phyloP scores from a whole-genome alignment of 2,797 vertebrate genomes.

The Falco naumanni region DNA sequence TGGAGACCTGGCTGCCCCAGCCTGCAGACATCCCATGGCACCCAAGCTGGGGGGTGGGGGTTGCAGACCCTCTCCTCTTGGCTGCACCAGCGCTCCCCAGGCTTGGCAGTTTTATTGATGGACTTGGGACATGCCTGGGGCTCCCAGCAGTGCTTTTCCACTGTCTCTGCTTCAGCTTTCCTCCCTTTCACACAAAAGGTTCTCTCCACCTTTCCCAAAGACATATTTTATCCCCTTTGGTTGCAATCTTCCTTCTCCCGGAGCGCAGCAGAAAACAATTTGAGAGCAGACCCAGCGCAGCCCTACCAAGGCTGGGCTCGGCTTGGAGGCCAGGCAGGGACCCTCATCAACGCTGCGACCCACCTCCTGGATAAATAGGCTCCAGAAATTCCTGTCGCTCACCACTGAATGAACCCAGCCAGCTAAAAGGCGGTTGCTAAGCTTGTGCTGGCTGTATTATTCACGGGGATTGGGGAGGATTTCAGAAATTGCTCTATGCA shows the following conservation, averaged over 20 bases:
- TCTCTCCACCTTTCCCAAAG: neutral
- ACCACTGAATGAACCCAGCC: neutral
- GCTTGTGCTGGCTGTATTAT: neutral
- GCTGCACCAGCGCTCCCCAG: neutral
- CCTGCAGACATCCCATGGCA: neutral
- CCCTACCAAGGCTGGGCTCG: neutral
- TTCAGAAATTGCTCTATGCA: neutral
- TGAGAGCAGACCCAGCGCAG: neutral
- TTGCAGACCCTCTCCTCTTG: neutral
- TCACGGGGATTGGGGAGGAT: neutral
- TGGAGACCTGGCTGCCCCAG: neutral
- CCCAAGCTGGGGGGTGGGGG: fast-evolving
- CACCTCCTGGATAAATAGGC: neutral
- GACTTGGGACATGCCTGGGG: neutral
- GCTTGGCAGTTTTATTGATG: neutral
- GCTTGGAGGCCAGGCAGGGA: neutral
- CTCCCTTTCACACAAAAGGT: neutral
- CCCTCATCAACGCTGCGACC: neutral
- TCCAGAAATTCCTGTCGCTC: neutral
- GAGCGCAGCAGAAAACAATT: neutral
- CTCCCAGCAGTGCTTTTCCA: neutral
- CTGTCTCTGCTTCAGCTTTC: fast-evolving
- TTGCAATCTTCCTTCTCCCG: neutral
- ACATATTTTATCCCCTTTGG: neutral
- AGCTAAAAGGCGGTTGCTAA: neutral